These are phyloP conservation scores for Hymenochirus boettgeri DNA, from an alignment of 2,113 vertebrate species.

Conservation along the genomic window DNA sequence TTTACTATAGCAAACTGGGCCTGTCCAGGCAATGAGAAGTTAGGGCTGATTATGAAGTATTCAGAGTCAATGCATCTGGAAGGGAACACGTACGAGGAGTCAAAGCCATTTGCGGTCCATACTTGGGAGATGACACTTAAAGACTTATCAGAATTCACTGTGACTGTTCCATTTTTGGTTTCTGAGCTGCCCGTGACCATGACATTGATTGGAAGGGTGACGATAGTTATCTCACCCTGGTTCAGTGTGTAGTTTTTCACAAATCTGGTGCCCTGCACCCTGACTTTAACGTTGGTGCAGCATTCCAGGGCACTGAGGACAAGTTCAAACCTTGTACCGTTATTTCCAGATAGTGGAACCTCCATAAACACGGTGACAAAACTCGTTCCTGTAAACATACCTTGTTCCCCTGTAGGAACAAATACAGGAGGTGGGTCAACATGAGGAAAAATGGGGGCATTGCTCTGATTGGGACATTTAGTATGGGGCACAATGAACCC, in stretches of 20 bases:
- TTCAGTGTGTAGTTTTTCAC: slow-evolving; percentile 7
- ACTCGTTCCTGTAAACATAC: not conserved
- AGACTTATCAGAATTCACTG: not conserved
- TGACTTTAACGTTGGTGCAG: slow-evolving; percentile 1
- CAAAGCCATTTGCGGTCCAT: not conserved
- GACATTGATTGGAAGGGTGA: slow-evolving; percentile 6
- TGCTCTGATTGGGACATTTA: too few relatives aligned
- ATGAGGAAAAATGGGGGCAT: too few relatives aligned
- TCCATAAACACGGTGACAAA: slow-evolving; percentile 20
- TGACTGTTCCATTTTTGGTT: not conserved
- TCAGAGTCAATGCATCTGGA: not conserved
- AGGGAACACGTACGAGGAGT: slow-evolving; percentile 15
- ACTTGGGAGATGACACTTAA: slow-evolving; percentile 15
- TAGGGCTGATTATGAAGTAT: slow-evolving; percentile 13
- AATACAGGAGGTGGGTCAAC: too few relatives aligned
- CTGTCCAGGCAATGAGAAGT: not conserved
- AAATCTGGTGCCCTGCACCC: not conserved
- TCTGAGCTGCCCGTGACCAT: slow-evolving; percentile 9
- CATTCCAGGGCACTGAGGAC: slow-evolving; percentile 7
- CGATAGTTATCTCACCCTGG: not conserved
- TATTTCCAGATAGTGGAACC: not conserved
- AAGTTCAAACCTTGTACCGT: not conserved
- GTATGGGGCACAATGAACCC: too few relatives aligned
- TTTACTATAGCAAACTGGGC: slow-evolving; percentile 23
- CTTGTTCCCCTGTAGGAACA: too few relatives aligned